phyloP scores from a whole-genome alignment of 2,888 invertebrate genomes.

The Octonoba sinensis region DNA sequence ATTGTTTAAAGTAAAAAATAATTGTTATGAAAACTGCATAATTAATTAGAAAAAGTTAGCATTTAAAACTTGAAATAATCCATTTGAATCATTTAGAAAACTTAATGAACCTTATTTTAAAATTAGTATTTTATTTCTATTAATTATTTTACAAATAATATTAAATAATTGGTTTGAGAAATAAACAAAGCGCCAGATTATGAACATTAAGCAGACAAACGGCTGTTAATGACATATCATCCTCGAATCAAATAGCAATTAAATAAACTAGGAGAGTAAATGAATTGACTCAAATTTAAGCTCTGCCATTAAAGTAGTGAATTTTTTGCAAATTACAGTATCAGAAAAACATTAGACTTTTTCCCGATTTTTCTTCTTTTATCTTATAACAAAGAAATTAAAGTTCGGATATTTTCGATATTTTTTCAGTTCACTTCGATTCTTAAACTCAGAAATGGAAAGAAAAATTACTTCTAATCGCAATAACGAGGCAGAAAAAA shows the following conservation, averaged over 20 bases:
- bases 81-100: too few species aligned
- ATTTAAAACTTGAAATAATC: not conserved
- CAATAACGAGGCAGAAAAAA: slow-evolving; percentile 20
- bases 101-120: slow-evolving; percentile 16
- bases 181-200: slow-evolving; percentile 9
- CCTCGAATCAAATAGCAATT: slow-evolving; percentile 42
- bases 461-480: slow-evolving; percentile 35
- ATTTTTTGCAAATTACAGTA: slow-evolving; percentile 22
- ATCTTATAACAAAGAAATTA: slow-evolving; percentile 40
- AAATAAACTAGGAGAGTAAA: slow-evolving; percentile 23
- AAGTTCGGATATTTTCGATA: slow-evolving; percentile 14
- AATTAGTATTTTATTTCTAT: slow-evolving; percentile 24
- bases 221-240: not conserved
- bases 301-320: slow-evolving; percentile 31
- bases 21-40: slow-evolving; percentile 10
- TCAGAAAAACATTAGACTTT: slow-evolving; percentile 59
- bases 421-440: slow-evolving; percentile 26
- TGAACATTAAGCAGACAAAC: slow-evolving; percentile 3
- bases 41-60: slow-evolving; percentile 24
- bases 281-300: slow-evolving; percentile 31
- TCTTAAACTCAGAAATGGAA: not conserved
- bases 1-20: slow-evolving; percentile 23
- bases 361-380: slow-evolving; percentile 3
- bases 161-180: slow-evolving; percentile 18
- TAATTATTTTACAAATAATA: slow-evolving; percentile 38